These are phyloP conservation scores for Ceratosolen fusciceps DNA, from an alignment of 1,140 invertebrate species.

Conservation along the genomic window DNA sequence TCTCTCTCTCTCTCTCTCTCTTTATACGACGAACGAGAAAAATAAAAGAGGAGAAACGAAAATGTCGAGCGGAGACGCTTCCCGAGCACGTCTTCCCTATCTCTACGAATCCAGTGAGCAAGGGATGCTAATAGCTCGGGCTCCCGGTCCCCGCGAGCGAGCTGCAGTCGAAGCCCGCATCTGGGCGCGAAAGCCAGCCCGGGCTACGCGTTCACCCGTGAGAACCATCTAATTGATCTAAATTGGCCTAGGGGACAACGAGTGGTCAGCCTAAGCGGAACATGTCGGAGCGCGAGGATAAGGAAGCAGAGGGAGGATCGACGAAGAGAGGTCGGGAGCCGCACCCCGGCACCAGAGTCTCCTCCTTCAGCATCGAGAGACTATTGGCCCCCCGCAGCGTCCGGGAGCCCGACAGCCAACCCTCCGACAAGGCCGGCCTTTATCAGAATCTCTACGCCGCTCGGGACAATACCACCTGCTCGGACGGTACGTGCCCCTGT, in stretches of 20 bases:
- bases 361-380: constrained; percentile 65
- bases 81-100: neutral
- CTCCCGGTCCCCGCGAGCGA: neutral
- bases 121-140: constrained; percentile 11
- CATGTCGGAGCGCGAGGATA: constrained; percentile 57
- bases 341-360: constrained; percentile 49
- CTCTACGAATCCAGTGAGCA: neutral
- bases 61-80: constrained; percentile 4
- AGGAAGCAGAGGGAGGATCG: constrained; percentile 32
- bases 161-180: neutral
- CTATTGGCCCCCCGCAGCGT: constrained; percentile 57
- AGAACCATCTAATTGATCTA: neutral
- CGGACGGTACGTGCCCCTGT: constrained; percentile 31
- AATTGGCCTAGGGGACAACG: neutral
- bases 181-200: neutral
- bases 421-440: neutral
- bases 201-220: constrained; percentile 11
- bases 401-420: neutral
- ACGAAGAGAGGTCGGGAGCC: constrained; percentile 34
- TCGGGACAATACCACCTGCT: neutral
- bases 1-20: neutral
- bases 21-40: neutral
- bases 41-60: neutral
- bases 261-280: constrained; percentile 20
- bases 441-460: neutral